Evolutionary conservation across 1,140 invertebrate genomes (phyloP), one percentile per base, ranked within the genome.

Genomic region (Drosophila kikkawai): DNA sequence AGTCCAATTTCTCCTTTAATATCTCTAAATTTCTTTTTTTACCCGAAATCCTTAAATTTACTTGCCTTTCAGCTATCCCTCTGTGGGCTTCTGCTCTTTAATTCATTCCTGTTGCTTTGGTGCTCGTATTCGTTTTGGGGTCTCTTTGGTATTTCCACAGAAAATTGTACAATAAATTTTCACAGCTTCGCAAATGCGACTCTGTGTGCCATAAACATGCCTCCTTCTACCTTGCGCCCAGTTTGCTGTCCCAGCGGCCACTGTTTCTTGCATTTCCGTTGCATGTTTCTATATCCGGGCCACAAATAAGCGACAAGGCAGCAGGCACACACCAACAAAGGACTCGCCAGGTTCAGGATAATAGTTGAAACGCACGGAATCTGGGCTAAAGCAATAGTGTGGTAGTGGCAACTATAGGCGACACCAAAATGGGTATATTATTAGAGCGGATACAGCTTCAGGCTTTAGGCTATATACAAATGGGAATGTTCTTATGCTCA

Each of bases 221-320:
- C 59, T 77, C 55, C 45, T 50, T 39, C 70, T 51, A 73, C 69
- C 44, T 44, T 42, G 15, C 47, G 19, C 26, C 45, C 60, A 41
- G 42, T 68, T 39, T 50, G 59, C 42, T 37, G 29, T 58, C 45
- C 60, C 80, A 63, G 81, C 56, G 55, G 70, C 59, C 55, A 56
- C 65, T 82, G 74, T 73, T 66, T 70, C 70, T 58, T 78, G 80
- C 71, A 83, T 80, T 83, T 87, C 77, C 84, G 71, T 70, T 87
- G 80, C 76, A 87, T 74, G 84, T 84, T 88, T 87, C 84, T 84
- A 88, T 88, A 87, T 87, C 83, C 83, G 80, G 83, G 29, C 60
- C 80, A 68, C 80, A 79, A 82, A 76, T 80, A 80, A 81, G 73
- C 71, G 60, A 65, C 75, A 77, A 60, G 75, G 56, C 68, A 48